Evolutionary conservation across 2,113 vertebrate genomes (phyloP), one percentile per base, ranked within the genome.

Genomic region (Grus americana): DNA sequence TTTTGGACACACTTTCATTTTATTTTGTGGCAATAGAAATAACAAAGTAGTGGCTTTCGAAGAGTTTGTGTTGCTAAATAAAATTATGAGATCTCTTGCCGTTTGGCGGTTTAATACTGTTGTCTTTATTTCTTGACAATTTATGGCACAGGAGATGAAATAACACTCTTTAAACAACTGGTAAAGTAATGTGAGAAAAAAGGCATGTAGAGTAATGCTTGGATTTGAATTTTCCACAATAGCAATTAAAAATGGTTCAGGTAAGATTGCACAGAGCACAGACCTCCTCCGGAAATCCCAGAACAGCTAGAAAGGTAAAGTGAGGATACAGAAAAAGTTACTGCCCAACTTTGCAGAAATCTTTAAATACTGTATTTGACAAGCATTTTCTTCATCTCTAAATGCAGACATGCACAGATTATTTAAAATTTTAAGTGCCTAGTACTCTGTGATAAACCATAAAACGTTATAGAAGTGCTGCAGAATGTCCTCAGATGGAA

Each of bases 221-320:
- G 81, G 50, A 65, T 79, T 86, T 65, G 29, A 86, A 78, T 97
- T 86, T 95, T 89, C 70, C 83, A 44, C 47, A n/a, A 78, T 47
- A 79, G 84, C 61, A 94, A 65, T 89, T 95, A 84, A 81, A 91
- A 86, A 73, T 88, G 34, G 30, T 78, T 26, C 24, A 93, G 82
- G 92, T 91, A 95, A 94, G 65, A 84, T 85, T 71, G n/a, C 57
- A 46, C 73, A 70, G 59, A 90, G 14, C 52, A 36, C 30, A 88
- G 29, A 61, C 73, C 79, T 87, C 92, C 79, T 92, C 79, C 90
- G 93, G 88, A 93, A 94, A 94, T 85, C 85, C n/a, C 74, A 88
- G 74, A 92, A 88, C 34, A 85, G 36, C 65, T 74, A 71, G n/a
- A 95, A 86, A 88, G 87, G 81, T 94, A 34, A 94, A 61, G 20